Evolutionary conservation across 2,888 invertebrate genomes (phyloP), one percentile per base, ranked within the genome.

Genomic region (Rhingia rostrata): DNA sequence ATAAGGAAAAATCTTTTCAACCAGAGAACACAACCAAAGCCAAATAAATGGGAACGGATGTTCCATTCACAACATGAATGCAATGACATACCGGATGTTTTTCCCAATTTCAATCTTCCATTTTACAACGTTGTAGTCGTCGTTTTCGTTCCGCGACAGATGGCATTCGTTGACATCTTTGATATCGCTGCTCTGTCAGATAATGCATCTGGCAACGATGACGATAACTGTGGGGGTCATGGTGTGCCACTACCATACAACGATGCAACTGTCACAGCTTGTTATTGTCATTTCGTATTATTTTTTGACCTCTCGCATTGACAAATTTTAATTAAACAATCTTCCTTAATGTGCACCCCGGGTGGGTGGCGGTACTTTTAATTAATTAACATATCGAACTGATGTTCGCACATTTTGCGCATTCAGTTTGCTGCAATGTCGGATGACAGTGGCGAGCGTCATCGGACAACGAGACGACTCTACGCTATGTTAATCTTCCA

Each of bases 41-140:
- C n/a, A 39, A 14, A 56, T 12, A 12, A 47, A 60, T 14, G 9
- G 4, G 2, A 61, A 32, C 69, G 75, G 64, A 64, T 63, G 54
- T 63, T 51, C 12, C 37, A 51, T 63, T 49, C 69, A 63, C 54
- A 56, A 54, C 54, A 69, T 69, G 43, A 69, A 69, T 70, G 39
- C 43, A 60, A 49, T 74, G 70, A 81, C 70, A 81, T 70, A 60
- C 64, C 70, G 64, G 60, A 70, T 81, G 63, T 49, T 35, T 53
- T 69, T 37, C 6, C 22, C 33, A 4, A 30, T 67, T 63, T 54
- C 30, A 35, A 9, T 53, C 32, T n/a, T 33, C 0, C 6, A 37
- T 33, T 47, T 45, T 63, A 35, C 10, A 14, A 37, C 7, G 39
- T 32, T 12, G 37, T 43, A 3, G 39, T 32, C 49, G 32, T 43